Conservation (phyloP, 2,888 invertebrate species). For the Ditula angustiorana region DNA sequence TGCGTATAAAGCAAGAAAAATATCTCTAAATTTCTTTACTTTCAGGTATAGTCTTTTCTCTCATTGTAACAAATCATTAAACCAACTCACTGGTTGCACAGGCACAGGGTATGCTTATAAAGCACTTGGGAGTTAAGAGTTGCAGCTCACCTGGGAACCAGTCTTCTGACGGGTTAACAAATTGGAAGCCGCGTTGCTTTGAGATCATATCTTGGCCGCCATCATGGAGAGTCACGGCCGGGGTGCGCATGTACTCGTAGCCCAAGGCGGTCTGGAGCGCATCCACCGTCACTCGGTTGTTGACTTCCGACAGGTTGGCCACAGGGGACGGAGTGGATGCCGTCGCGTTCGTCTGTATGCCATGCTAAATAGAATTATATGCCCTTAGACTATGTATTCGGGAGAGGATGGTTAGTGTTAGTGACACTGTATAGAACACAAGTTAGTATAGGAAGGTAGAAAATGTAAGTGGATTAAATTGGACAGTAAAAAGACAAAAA, state of each 20-base stretch:
- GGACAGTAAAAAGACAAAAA: neutral
- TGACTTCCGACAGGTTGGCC: slow-evolving; percentile 92
- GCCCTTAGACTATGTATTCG: slow-evolving; percentile 66
- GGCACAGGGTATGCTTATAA: too few species aligned
- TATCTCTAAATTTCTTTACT: too few species aligned
- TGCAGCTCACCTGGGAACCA: slow-evolving; percentile 91
- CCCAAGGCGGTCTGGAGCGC: slow-evolving; percentile 92
- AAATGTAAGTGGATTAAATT: neutral
- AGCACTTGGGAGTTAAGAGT: too few species aligned
- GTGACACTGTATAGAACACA: slow-evolving; percentile 44
- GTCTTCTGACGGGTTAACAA: slow-evolving; percentile 93
- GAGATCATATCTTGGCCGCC: slow-evolving; percentile 89
- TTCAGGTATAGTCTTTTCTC: too few species aligned
- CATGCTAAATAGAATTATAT: slow-evolving; percentile 87
- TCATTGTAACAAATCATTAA: neutral
- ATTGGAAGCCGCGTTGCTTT: slow-evolving; percentile 93
- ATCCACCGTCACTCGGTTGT: slow-evolving; percentile 89
- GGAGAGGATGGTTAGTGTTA: slow-evolving; percentile 54
- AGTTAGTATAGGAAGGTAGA: slow-evolving; percentile 34
- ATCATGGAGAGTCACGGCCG: slow-evolving; percentile 88
- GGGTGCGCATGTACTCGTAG: slow-evolving; percentile 92
- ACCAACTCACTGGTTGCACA: neutral
- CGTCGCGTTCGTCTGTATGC: slow-evolving; percentile 94
- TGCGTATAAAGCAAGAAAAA: too few species aligned
- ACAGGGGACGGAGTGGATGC: slow-evolving; percentile 92